These are phyloP conservation scores for Neodiprion fabricii DNA, from an alignment of 1,140 invertebrate species.

Conservation along the genomic window DNA sequence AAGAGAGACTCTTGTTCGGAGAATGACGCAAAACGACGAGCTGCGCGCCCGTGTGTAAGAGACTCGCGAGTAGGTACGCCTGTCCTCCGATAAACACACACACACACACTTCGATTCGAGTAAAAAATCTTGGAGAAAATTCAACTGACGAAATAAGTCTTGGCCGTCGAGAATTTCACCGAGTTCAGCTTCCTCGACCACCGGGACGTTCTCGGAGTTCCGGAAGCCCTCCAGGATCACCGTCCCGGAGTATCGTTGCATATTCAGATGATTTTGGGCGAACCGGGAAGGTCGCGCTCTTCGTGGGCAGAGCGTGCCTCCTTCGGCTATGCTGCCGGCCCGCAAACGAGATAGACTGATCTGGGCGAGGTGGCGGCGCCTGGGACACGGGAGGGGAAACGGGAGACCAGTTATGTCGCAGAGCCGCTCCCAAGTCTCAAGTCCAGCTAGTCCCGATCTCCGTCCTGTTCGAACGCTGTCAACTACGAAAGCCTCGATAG, in stretches of 20 bases:
- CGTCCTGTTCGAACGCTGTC: background rate
- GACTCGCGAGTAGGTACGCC: background rate
- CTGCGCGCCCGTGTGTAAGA: background rate
- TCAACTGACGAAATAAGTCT: background rate
- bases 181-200: no score
- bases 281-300: background rate
- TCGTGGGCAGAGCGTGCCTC: background rate
- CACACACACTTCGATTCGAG: no score
- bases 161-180: background rate
- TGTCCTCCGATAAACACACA: no score
- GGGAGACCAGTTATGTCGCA: slow-evolving; percentile 44
- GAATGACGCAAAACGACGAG: background rate
- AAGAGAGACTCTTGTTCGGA: background rate
- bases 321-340: no score
- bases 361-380: background rate
- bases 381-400: background rate
- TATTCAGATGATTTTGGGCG: background rate
- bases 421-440: slow-evolving; percentile 46
- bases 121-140: background rate
- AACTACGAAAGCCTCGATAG: background rate
- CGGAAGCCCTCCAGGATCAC: no score
- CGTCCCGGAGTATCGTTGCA: no score
- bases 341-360: background rate
- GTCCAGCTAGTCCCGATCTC: slow-evolving; percentile 8
- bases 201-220: no score